Base-by-base conservation (phyloP, 1,140 invertebrate species). In the Diachasmimorpha longicaudata region DNA sequence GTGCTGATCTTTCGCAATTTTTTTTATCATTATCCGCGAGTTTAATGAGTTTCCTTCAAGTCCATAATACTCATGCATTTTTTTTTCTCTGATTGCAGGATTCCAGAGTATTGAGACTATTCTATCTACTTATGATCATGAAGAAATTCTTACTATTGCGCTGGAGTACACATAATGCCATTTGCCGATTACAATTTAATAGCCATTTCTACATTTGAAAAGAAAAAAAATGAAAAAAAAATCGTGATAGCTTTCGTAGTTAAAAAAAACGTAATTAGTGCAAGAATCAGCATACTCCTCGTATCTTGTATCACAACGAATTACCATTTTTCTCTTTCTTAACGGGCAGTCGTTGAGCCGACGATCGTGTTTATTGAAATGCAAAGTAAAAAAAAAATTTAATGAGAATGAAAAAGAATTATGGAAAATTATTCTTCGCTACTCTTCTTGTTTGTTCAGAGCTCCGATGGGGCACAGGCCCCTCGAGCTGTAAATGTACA, bases 231-330 rank as follows among this genome's bases (percentile, higher is more conserved):
- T 72, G 39, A 76, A 76, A 77, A 39, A 72, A 72, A 69, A 77
- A 66, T 78, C 77, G 77, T 78, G 77, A 78, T 78, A 78, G 77
- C 77, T 78, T 78, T 78, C 72, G 72, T 78, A 78, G 77, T 74
- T 75, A 23, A 67, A 74, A 48, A 70, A 78, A 78, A 58, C 73
- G 73, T 78, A 75, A 78, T 78, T 78, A 78, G 77, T 75, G 77
- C 74, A 75, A 75, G 39, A 78, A 72, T 48, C 73, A 75, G 72
- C 72, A 75, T 78, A 78, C 77, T 78, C 68, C 70, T 75, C 70
- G 73, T 78, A 78, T 75, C 77, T 78, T 78, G 72, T 78, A 78
- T 78, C 73, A 74, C 77, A 78, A 78, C 77, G 77, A 78, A 78
- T 72, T 72, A 78, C 63, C 52, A 73, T 71, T 78, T 78, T 78